Conservation (phyloP, 2,888 invertebrate species). For the Cataglyphis livida region DNA sequence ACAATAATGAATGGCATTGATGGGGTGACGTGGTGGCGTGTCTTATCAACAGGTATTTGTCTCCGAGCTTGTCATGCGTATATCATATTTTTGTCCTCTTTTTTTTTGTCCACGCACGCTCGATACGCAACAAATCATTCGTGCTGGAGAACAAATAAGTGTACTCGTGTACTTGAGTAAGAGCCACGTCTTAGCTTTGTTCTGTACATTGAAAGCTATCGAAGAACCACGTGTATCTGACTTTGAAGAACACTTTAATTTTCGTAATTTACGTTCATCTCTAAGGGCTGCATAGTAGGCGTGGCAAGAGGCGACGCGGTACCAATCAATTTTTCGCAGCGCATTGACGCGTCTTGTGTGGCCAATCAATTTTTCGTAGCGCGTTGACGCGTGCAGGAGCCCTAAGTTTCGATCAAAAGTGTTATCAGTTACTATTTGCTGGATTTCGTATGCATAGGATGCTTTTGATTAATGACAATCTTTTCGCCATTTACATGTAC, state of each 20-base stretch:
- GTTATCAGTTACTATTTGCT: neutral
- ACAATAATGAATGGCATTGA: neutral
- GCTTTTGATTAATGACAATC: neutral
- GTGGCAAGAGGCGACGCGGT: no score
- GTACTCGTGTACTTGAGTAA: neutral
- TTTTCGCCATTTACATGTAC: neutral
- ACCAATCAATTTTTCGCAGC: no score
- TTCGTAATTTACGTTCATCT: neutral
- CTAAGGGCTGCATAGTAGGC: no score
- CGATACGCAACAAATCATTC: slow-evolving; percentile 20
- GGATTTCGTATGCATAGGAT: neutral
- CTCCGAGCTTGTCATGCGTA: neutral
- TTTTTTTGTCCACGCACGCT: neutral
- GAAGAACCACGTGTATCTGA: neutral
- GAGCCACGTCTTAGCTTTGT: slow-evolving; percentile 9
- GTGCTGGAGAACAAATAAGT: slow-evolving; percentile 30
- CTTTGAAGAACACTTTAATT: neutral
- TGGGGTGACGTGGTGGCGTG: slow-evolving; percentile 3
- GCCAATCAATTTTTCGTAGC: no score
- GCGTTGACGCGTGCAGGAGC: no score
- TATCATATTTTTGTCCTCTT: slow-evolving; percentile 7
- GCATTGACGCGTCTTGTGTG: no score
- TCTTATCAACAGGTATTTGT: slow-evolving; percentile 24
- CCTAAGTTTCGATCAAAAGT: neutral
- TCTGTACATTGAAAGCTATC: slow-evolving; percentile 9